These are phyloP conservation scores for Montipora capitata DNA, from an alignment of 92 coral and sea anemone species.

Conservation along the genomic window DNA sequence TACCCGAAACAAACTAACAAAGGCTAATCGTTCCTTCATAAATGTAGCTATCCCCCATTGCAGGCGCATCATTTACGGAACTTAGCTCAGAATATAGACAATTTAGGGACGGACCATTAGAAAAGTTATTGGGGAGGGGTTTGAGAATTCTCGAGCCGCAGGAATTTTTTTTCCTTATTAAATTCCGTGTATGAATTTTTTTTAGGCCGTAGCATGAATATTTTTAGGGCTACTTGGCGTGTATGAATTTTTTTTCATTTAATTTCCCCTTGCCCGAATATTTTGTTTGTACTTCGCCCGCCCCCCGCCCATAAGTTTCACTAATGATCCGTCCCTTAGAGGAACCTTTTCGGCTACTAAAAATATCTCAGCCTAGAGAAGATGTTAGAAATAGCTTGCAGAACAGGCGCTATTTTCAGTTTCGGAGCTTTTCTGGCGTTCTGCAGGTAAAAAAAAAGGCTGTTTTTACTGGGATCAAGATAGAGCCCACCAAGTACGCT, in stretches of 20 bases:
- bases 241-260: no score
- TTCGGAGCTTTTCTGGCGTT: conserved; percentile 2
- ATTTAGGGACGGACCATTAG: background rate
- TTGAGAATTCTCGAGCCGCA: no score
- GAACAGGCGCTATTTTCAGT: background rate
- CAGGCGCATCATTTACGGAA: no score
- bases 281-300: background rate
- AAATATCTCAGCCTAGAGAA: conserved; percentile 3
- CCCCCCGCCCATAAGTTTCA: background rate
- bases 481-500: background rate
- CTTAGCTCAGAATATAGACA: background rate
- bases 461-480: conserved; percentile 9
- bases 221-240: no score
- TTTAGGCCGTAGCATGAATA: no score
- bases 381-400: conserved; percentile 9
- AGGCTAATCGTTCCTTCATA: no score
- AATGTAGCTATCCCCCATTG: background rate
- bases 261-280: no score
- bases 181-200: no score
- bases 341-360: conserved; percentile 1
- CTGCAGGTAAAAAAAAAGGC: background rate
- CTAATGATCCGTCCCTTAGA: conserved; percentile 11
- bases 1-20: no score
- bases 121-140: no score
- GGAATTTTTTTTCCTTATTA: no score